Evolutionary conservation across 2,888 invertebrate species (phyloP), one percentile per base, ranked within the genome.

Genomic region (Nysson spinosus): DNA sequence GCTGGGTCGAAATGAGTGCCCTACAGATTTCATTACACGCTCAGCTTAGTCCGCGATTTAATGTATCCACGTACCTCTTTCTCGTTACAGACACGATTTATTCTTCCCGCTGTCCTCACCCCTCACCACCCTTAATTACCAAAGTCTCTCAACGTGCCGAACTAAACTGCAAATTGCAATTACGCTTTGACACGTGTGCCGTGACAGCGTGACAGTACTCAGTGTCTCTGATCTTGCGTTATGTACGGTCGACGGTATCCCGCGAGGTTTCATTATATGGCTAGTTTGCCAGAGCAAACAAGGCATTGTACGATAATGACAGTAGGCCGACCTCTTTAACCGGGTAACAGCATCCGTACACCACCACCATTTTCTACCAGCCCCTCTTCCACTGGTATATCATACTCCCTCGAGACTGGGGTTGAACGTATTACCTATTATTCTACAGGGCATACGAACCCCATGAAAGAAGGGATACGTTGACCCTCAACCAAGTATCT

Each of bases 191-290:
- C 75, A 72, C 75, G 62, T 60, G 74, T 72, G 63, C 68, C 75
- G 74, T 76, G 77, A 82, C 76, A 74, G 66, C 62, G 66, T 55
- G 67, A 19, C 66, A 57, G 57, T 73, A 68, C 47, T 57, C 65
- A 43, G 58, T 64, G 72, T 68, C 74, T 77, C 72, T 76, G 73
- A 75, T 78, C 69, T 76, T 43, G 69, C 52, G 61, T 74, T 63
- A 73, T 71, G 47, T 63, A 72, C 66, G 67, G 57, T 67, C 55
- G 65, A 49, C 61, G 47, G 40, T 66, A 76, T 77, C 84, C 81
- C 81, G 69, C 65, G 83, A 80, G 83, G 80, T 82, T 85, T 82
- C 84, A 82, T 85, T 84, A 85, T 83, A 83, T 79, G 85, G 68
- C 81, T 83, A 81, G 83, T 82, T 85, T 85, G 73, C 78, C 80